A percentile compares a stretch with the other conserved stretches of the same genome.
Conservation (phyloP, 2,888 invertebrate species). For the Arenicola marina region DNA sequence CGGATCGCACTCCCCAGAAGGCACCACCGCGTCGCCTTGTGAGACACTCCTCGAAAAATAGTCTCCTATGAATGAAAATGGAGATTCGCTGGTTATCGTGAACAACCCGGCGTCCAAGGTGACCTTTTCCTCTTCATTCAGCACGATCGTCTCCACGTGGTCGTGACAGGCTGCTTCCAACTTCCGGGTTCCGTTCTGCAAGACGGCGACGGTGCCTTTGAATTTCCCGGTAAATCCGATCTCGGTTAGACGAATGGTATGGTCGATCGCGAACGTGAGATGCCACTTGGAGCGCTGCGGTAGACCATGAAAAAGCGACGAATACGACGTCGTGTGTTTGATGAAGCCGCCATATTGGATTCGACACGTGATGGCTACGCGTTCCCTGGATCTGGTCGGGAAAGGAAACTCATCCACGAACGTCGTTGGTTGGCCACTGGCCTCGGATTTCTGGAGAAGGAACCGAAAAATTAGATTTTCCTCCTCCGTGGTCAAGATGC, state of each 20-base stretch:
- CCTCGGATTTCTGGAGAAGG: slow-evolving; percentile 5
- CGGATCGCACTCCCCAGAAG: slow-evolving; percentile 14
- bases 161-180: slow-evolving; percentile 16
- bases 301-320: slow-evolving; percentile 14
- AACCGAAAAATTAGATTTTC: slow-evolving; percentile 48
- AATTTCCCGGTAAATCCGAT: slow-evolving; percentile 19
- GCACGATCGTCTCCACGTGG: slow-evolving; percentile 3
- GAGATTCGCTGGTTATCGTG: slow-evolving; percentile 13
- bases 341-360: slow-evolving; percentile 17
- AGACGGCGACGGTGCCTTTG: slow-evolving; percentile 19
- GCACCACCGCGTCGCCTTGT: slow-evolving; percentile 1
- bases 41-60: slow-evolving; percentile 17
- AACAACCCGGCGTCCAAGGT: slow-evolving; percentile 20
- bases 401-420: slow-evolving; percentile 1
- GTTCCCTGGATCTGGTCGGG: slow-evolving; percentile 11
- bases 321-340: slow-evolving; percentile 6
- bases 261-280: slow-evolving; percentile 15
- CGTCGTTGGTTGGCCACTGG: neutral
- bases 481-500: slow-evolving; percentile 66
- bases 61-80: slow-evolving; percentile 20
- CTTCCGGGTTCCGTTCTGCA: slow-evolving; percentile 19
- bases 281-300: slow-evolving; percentile 24
- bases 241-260: slow-evolving; percentile 17
- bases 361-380: slow-evolving; percentile 3
- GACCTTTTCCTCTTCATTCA: slow-evolving; percentile 22